A percentile compares a stretch with the other conserved stretches of the same genome.
These are phyloP conservation scores for Celastrina argiolus DNA, from an alignment of 2,888 invertebrate genomes.

Conservation along the genomic window DNA sequence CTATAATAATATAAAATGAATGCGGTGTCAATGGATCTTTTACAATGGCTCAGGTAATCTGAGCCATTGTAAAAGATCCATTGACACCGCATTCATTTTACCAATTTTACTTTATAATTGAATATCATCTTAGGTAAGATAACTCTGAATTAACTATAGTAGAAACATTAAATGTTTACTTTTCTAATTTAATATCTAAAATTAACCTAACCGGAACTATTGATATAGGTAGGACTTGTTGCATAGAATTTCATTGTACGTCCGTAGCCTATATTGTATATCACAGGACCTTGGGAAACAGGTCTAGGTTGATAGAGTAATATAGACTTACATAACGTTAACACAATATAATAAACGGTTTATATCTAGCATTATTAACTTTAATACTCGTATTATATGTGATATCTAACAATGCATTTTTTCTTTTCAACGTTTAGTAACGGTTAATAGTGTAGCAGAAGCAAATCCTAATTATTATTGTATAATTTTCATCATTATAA, in stretches of 20 bases:
- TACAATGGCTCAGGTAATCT: no score
- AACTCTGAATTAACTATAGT: no score
- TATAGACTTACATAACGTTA: background rate
- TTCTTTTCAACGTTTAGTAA: background rate
- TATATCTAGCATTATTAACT: background rate
- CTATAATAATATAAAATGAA: no score
- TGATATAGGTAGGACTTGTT: background rate
- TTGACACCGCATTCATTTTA: no score
- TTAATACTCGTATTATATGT: background rate
- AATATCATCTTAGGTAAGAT: no score
- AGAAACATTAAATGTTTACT: no score
- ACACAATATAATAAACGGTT: background rate
- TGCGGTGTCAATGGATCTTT: no score
- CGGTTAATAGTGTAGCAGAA: background rate
- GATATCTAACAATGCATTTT: background rate
- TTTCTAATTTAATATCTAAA: background rate
- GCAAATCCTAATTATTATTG: background rate
- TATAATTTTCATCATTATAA: background rate
- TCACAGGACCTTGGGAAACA: background rate
- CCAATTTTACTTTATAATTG: no score
- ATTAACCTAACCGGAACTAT: background rate
- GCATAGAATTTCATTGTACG: background rate
- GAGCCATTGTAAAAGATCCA: no score
- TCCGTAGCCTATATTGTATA: background rate
- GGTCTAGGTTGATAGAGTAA: slow-evolving; percentile 5